Conservation (phyloP, 2,797 vertebrate genomes). For the Poecilia gillii region DNA sequence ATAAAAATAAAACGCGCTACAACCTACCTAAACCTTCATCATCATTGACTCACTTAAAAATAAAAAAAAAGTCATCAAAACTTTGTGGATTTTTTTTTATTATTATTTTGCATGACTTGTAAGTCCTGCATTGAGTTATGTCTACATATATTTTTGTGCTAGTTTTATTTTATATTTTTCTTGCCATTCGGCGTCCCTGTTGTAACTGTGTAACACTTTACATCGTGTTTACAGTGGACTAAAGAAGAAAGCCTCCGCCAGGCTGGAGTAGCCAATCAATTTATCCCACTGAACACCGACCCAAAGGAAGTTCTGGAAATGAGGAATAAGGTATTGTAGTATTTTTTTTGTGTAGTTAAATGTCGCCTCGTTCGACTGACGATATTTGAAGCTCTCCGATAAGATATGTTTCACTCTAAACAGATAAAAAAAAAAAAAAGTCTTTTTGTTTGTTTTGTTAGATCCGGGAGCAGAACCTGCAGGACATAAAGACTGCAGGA, state of each 20-base stretch:
- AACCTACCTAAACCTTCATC: constrained; percentile 25
- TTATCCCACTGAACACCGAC: constrained; percentile 98
- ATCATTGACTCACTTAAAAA: constrained; percentile 79
- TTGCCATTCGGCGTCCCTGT: constrained; percentile 14
- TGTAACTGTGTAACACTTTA: constrained; percentile 32
- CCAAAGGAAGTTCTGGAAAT: constrained; percentile 99
- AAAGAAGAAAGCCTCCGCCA: constrained; percentile 95
- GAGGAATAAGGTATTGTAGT: constrained; percentile 93
- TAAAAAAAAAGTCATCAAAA: constrained; percentile 39
- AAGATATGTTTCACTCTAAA: not conserved
- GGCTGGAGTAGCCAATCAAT: constrained; percentile 95
- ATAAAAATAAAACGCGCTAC: not conserved
- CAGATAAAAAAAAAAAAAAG: too few species aligned
- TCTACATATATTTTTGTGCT: constrained; percentile 55
- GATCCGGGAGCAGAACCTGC: constrained; percentile 98
- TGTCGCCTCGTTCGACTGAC: not conserved
- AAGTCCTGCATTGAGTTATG: constrained; percentile 72
- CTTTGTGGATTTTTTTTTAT: constrained; percentile 57
- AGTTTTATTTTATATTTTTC: constrained; percentile 20
- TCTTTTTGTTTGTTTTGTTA: constrained; percentile 45
- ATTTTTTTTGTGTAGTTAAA: not conserved
- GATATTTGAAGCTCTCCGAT: not conserved
- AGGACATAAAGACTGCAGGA: constrained; percentile 96
- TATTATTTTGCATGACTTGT: constrained; percentile 87
- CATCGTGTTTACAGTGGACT: constrained; percentile 90